Conservation (phyloP, 2,888 invertebrate species). For the Branchellion lobata region DNA sequence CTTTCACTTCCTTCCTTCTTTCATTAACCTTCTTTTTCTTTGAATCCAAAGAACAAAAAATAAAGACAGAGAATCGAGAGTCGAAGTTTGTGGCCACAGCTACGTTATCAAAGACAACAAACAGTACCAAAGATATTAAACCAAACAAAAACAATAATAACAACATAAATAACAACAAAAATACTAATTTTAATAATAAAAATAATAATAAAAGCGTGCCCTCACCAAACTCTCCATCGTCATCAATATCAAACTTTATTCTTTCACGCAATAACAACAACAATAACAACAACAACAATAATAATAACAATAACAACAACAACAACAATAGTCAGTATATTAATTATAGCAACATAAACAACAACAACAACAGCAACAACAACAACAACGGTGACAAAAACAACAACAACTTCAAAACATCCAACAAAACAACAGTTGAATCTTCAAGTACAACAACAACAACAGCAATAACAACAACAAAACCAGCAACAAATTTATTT, state of each 20-base stretch:
- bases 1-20: no score
- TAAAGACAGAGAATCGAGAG: background rate
- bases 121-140: background rate
- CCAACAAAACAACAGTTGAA: conserved; percentile 1
- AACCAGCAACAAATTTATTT: background rate
- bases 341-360: no score
- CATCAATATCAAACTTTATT: conserved; percentile 9
- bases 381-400: background rate
- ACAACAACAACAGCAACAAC: background rate
- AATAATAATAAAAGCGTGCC: background rate
- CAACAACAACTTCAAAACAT: no score
- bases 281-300: no score
- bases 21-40: no score
- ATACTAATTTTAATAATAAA: background rate
- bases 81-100: background rate
- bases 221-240: conserved; percentile 3
- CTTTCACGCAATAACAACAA: no score
- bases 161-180: background rate
- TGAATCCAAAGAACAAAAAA: background rate
- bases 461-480: background rate
- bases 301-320: background rate
- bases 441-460: background rate
- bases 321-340: background rate
- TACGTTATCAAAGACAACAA: background rate
- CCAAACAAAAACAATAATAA: background rate